Evolutionary conservation across 2,888 invertebrate genomes (phyloP).

Genomic region (Melanophora roralis): DNA sequence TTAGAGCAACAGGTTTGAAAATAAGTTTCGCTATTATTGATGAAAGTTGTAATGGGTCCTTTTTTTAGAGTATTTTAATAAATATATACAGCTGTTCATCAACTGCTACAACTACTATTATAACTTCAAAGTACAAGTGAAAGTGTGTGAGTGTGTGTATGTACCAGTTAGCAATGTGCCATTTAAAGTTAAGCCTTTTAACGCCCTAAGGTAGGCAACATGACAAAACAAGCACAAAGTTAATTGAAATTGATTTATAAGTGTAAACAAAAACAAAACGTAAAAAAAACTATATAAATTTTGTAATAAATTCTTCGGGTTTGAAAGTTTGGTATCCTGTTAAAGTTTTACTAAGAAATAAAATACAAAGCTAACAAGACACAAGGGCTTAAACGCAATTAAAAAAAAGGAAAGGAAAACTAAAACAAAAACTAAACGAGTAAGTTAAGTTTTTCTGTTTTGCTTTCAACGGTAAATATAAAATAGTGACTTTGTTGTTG

Average conservation of each 20-base stretch:
- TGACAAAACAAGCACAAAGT: slow-evolving; percentile 49
- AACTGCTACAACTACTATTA: background rate
- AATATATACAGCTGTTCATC: background rate
- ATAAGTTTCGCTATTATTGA: background rate
- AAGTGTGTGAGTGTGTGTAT: background rate
- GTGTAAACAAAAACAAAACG: slow-evolving; percentile 46
- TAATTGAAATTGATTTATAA: slow-evolving; percentile 60
- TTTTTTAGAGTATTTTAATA: background rate
- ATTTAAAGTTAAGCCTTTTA: slow-evolving; percentile 6
- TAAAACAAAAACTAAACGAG: too few species aligned
- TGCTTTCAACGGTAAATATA: too few species aligned
- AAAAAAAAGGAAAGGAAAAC: too few species aligned
- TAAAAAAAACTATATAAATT: background rate
- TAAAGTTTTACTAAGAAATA: background rate
- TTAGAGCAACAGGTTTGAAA: background rate
- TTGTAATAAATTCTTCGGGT: slow-evolving; percentile 1
- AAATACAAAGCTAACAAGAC: too few species aligned
- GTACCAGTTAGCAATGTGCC: too few species aligned
- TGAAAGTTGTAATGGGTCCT: background rate
- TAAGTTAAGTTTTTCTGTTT: too few species aligned
- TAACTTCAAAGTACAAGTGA: background rate
- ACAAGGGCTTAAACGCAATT: too few species aligned
- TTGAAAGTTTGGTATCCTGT: slow-evolving; percentile 10
- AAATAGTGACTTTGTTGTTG: too few species aligned
- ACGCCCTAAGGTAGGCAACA: slow-evolving; percentile 49